phyloP scores from a whole-genome alignment of 1,140 invertebrate genomes.

The Microplitis demolitor region DNA sequence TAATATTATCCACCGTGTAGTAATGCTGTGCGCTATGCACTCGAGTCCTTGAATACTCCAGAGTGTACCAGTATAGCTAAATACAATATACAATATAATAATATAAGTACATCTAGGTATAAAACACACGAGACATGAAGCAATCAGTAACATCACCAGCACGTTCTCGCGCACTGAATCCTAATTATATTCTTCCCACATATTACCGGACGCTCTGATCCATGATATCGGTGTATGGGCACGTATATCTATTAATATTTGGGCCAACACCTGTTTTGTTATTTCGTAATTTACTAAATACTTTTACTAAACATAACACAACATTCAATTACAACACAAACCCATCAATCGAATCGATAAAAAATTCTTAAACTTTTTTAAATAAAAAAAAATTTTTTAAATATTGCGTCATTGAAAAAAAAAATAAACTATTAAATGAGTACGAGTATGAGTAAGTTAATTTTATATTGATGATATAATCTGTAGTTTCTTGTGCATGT shows the following conservation, averaged over 20 bases:
- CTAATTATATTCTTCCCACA: constrained; percentile 21
- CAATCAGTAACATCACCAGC: constrained; percentile 19
- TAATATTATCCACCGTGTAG: neutral
- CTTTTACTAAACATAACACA: too few species aligned
- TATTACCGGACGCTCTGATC: neutral
- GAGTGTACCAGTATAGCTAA: too few species aligned
- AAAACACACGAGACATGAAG: constrained; percentile 12
- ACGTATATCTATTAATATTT: constrained; percentile 17
- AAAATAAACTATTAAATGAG: too few species aligned
- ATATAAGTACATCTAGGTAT: too few species aligned
- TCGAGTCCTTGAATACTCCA: constrained; percentile 17
- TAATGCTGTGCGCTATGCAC: neutral
- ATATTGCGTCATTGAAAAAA: too few species aligned
- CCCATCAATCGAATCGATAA: neutral
- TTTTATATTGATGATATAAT: too few species aligned
- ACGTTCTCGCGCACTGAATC: constrained; percentile 6
- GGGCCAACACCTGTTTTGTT: constrained; percentile 14
- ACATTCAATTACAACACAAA: too few species aligned
- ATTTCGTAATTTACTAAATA: neutral
- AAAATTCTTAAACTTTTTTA: too few species aligned
- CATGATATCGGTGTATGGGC: neutral
- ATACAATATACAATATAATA: constrained; percentile 3
- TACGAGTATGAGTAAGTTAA: too few species aligned
- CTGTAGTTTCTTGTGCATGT: too few species aligned
- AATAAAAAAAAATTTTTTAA: too few species aligned